Evolutionary conservation across 2,113 vertebrate species (phyloP), one percentile per base, ranked within the genome.

Genomic region (Notothenia coriiceps): DNA sequence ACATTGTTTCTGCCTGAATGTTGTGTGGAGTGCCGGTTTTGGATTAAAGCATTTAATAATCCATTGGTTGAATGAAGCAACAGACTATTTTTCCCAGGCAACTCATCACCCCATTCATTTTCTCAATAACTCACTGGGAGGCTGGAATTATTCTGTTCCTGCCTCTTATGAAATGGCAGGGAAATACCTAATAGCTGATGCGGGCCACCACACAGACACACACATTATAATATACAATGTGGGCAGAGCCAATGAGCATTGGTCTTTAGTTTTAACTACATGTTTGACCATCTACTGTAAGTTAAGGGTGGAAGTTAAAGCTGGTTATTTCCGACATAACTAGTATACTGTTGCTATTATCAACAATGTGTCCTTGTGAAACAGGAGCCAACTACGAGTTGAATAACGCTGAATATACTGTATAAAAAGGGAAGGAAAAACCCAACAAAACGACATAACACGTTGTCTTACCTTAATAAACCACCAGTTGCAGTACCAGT

Each of bases 31-130:
- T 40, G 77, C 25, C 51, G 46, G 57, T 67, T 79, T 76, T 40
- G 78, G 70, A 79, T 82, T 81, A 86, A 76, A 79, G 63, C 64
- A 9, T 46, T 52, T 54, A 75, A 70, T 79, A 81, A 87, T 78
- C 66, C 49, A 33, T 57, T 79, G 80, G 62, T 44, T 79, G 77
- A 81, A 73, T 73, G 52, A 73, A 67, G 75, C 59, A 29, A 70
- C 76, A 83, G 77, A 83, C 60, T 78, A 78, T 22, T 22, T 22
- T 22, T 22, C 50, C 11, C 1, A 2, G 44, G 85, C 69, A 57
- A 70, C n/a, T 61, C 78, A 67, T 77, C 72, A 69, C 68, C 73
- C 66, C 76, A 49, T 80, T 86, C 33, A 46, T 74, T 85, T 57
- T 73, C 62, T 61, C n/a, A 67, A 50, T 62, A 1, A 44, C 46